These are phyloP conservation scores for Margarornis squamiger DNA, from an alignment of 2,797 vertebrate species.

Conservation along the genomic window DNA sequence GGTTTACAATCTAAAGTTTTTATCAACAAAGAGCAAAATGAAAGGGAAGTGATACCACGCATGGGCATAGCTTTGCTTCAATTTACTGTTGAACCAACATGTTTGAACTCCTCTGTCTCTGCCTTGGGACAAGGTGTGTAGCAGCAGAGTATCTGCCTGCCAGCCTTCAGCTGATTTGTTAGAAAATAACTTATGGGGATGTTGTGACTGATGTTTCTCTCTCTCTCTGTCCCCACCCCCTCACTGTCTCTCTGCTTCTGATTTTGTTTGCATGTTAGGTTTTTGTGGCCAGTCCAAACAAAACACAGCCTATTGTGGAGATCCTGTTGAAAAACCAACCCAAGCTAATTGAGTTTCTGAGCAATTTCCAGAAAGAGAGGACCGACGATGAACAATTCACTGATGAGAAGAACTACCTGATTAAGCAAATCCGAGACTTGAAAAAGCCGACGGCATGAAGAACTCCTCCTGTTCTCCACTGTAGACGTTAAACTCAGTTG, in stretches of 20 bases:
- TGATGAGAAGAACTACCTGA: constrained; percentile 96
- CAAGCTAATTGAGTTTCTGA: constrained; percentile 95
- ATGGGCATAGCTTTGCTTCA: background rate
- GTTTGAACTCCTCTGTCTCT: background rate
- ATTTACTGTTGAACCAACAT: background rate
- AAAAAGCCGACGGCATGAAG: constrained; percentile 88
- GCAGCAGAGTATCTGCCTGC: background rate
- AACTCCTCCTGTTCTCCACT: background rate
- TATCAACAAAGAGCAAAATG: background rate
- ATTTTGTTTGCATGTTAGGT: constrained; percentile 80
- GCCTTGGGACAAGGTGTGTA: background rate
- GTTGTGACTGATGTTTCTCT: background rate
- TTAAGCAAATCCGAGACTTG: constrained; percentile 97
- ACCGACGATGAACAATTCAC: constrained; percentile 94
- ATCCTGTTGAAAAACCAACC: constrained; percentile 97
- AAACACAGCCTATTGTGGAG: constrained; percentile 93
- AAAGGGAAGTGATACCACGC: background rate
- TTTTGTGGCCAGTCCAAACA: constrained; percentile 96
- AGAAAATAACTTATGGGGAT: background rate
- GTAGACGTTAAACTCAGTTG: background rate
- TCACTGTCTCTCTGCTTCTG: background rate
- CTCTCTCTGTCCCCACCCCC: background rate
- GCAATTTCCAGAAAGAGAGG: constrained; percentile 96
- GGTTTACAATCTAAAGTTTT: background rate
- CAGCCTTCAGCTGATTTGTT: background rate